These are phyloP conservation scores for Scatophagus argus DNA, from an alignment of 2,113 vertebrate genomes.

Conservation along the genomic window DNA sequence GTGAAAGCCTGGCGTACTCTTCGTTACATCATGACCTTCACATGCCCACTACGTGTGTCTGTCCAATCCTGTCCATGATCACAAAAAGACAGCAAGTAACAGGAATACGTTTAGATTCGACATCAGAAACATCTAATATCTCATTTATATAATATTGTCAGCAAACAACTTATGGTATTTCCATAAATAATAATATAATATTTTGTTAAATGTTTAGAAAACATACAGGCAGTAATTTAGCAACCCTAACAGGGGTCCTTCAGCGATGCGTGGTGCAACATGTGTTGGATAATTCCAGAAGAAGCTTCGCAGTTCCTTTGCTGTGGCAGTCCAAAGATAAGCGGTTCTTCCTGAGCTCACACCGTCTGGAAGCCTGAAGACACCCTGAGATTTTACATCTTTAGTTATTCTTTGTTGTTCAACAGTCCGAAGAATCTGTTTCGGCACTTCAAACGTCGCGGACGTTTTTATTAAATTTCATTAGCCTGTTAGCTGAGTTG, in stretches of 20 bases:
- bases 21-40: conserved; percentile 82
- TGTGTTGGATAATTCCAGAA: conserved; percentile 84
- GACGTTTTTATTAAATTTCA: conserved; percentile 5
- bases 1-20: conserved; percentile 35
- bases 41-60: conserved; percentile 41
- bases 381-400: background rate
- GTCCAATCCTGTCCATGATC: conserved; percentile 25
- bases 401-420: background rate
- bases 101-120: fast-evolving
- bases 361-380: background rate
- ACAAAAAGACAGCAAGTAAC: background rate
- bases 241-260: conserved; percentile 51
- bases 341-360: fast-evolving
- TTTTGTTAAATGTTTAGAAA: background rate
- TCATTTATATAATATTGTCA: fast-evolving
- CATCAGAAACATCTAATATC: fast-evolving
- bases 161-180: fast-evolving
- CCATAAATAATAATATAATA: fast-evolving
- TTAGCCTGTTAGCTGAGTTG: conserved; percentile 20
- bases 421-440: background rate
- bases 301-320: conserved; percentile 24
- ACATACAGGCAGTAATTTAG: conserved; percentile 35
- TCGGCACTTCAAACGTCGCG: background rate
- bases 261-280: conserved; percentile 67
- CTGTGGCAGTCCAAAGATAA: background rate